These are phyloP conservation scores for Pseudorhombus dupliciocellatus DNA, from an alignment of 2,113 vertebrate species.

Conservation along the genomic window DNA sequence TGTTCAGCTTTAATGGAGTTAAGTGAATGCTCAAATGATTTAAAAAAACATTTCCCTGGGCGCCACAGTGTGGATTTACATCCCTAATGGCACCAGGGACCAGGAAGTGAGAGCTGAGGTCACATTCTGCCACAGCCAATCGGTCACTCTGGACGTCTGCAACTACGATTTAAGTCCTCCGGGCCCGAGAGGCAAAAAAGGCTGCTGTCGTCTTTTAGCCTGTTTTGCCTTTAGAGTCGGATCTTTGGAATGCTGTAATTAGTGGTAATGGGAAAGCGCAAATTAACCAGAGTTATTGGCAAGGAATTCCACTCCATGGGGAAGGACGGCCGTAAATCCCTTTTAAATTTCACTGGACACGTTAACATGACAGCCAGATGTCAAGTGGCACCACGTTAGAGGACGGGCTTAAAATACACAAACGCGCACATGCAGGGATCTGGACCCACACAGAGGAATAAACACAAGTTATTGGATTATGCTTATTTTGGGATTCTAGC, in stretches of 20 bases:
- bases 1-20: too few species aligned
- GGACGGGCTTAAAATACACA: constrained; percentile 18
- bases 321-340: constrained; percentile 60
- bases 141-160: constrained; percentile 11
- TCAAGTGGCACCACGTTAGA: constrained; percentile 31
- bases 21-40: too few species aligned
- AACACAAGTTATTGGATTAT: neutral
- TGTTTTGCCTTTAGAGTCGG: constrained; percentile 48
- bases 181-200: constrained; percentile 41
- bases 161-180: constrained; percentile 34
- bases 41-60: too few species aligned
- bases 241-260: constrained; percentile 71
- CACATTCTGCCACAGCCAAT: constrained; percentile 23
- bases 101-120: constrained; percentile 32
- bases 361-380: constrained; percentile 70
- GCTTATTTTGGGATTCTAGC: neutral
- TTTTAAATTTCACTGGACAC: constrained; percentile 70
- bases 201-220: constrained; percentile 34
- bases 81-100: constrained; percentile 12
- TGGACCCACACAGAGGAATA: neutral
- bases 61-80: too few species aligned
- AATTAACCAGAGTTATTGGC: constrained; percentile 60
- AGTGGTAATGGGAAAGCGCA: constrained; percentile 56
- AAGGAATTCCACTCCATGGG: constrained; percentile 61
- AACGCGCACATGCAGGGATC: constrained; percentile 17